Conservation (phyloP, 2,113 vertebrate genomes). For the Heloderma charlesbogerti region DNA sequence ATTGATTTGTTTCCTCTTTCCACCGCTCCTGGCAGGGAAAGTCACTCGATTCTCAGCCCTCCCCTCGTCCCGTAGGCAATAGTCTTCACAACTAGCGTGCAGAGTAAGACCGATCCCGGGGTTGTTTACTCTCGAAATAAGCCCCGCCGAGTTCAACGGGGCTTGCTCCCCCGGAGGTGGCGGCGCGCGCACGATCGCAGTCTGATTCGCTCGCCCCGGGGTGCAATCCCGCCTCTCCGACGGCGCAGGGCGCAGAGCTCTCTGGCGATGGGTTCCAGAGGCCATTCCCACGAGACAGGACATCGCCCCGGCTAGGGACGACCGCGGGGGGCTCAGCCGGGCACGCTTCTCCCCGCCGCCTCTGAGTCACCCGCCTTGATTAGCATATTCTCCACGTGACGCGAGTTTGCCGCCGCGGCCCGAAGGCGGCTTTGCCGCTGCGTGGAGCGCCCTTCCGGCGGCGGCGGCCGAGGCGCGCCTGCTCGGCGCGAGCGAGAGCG, state of each 20-base stretch:
- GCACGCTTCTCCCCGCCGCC: not conserved
- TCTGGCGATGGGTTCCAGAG: not conserved
- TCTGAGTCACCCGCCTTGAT: conserved; percentile 20
- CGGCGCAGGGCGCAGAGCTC: not conserved
- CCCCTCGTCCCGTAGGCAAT: not conserved
- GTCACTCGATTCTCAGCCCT: not conserved
- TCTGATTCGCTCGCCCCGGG: no score
- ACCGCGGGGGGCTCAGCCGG: not conserved
- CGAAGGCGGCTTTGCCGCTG: not conserved
- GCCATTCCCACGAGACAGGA: not conserved
- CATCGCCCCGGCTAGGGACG: not conserved
- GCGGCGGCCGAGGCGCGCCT: not conserved
- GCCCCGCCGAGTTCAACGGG: not conserved
- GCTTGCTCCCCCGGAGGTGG: not conserved
- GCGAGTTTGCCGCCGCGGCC: not conserved
- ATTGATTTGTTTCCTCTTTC: not conserved
- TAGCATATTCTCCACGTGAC: conserved; percentile 25
- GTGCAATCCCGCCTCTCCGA: not conserved
- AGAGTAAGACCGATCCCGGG: not conserved
- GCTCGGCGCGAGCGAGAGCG: not conserved
- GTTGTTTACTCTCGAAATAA: not conserved
- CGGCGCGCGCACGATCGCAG: no score
- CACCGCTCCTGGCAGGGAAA: not conserved
- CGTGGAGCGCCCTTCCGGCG: not conserved
- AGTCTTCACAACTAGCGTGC: not conserved